Conservation (phyloP, 2,113 vertebrate species). For the Hiodon tergisus region DNA sequence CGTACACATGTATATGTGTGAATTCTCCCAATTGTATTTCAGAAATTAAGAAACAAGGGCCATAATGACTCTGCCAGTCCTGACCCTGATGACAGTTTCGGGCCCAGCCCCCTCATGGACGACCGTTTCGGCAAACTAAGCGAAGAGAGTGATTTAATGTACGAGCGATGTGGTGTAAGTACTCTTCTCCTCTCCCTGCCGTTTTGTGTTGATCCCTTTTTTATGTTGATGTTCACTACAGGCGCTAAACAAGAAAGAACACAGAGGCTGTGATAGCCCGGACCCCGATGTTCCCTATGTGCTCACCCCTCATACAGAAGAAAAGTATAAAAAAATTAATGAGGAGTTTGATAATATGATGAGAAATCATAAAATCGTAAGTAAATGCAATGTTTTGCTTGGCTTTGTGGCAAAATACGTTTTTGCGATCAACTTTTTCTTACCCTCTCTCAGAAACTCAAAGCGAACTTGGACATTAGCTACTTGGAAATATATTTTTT, state of each 20-base stretch:
- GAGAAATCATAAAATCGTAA: slow-evolving; percentile 99
- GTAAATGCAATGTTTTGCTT: slow-evolving; percentile 67
- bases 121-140: slow-evolving; percentile 99
- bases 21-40: slow-evolving; percentile 99
- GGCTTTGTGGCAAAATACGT: slow-evolving; percentile 64
- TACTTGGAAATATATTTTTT: slow-evolving; percentile 47
- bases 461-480: slow-evolving; percentile 30
- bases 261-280: slow-evolving; percentile 99
- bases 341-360: slow-evolving; percentile 99
- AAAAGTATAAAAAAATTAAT: slow-evolving; percentile 99
- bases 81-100: slow-evolving; percentile 97
- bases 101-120: slow-evolving; percentile 97
- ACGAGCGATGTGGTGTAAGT: slow-evolving; percentile 99
- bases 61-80: slow-evolving; percentile 99
- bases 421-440: slow-evolving; percentile 10
- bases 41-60: slow-evolving; percentile 99
- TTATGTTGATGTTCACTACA: slow-evolving; percentile 93
- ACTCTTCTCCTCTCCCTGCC: slow-evolving; percentile 82
- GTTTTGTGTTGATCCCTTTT: slow-evolving; percentile 97
- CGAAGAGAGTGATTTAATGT: slow-evolving; percentile 99
- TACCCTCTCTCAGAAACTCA: no score
- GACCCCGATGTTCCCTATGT: slow-evolving; percentile 98
- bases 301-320: slow-evolving; percentile 99
- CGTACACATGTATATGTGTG: slow-evolving; percentile 63
- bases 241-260: slow-evolving; percentile 99